Base-by-base conservation (phyloP, 1,140 invertebrate genomes). In the Cardiocondyla obscurior region DNA sequence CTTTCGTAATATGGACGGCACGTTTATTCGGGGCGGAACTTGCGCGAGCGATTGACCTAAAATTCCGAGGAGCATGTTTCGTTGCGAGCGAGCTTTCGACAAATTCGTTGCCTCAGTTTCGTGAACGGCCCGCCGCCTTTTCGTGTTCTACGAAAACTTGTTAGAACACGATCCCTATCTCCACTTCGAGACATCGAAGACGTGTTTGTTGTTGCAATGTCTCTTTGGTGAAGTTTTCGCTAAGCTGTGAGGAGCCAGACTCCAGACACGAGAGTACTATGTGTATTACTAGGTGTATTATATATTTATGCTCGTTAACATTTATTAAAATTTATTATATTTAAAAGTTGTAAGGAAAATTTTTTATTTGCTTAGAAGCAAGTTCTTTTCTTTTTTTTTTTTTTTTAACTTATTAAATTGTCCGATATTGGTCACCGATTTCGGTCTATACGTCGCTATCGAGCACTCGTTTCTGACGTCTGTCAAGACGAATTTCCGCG, bases 71-170 rank as follows among this genome's bases (percentile, higher is more conserved):
- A 53, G 74, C 60, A 22, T 77, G 60, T 77, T 67, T 67, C 60
- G 60, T 79, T 51, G 44, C 30, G 62, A 77, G 74, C 44, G 60
- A 67, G 62, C 62, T 79, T 53, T 69, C 74, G 44, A 69, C 74
- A 69, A 79, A 79, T 79, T 79, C 62, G 60, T 49, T 65, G 74
- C 60, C n/a, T 65, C 74, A 65, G 44, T 39, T 51, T 77, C 62
- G 62, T 65, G 36, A 79, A 79, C 46, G 62, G 33, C 74, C 25
- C 33, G 33, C 33, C 74, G 33, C 12, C 46, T 79, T 69, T 49
- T 53, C 58, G 58, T 76, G 73, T 64, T 76, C 33, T n/a, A 25
- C 62, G 60, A 79, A 67, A 79, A 79, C 62, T 79, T 79, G 74
- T 53, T 79, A 53, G 74, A 60, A 33, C 36, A 33, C 25, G 39